Base-by-base conservation (phyloP, 2,888 invertebrate genomes). In the Tenthredo livida region DNA sequence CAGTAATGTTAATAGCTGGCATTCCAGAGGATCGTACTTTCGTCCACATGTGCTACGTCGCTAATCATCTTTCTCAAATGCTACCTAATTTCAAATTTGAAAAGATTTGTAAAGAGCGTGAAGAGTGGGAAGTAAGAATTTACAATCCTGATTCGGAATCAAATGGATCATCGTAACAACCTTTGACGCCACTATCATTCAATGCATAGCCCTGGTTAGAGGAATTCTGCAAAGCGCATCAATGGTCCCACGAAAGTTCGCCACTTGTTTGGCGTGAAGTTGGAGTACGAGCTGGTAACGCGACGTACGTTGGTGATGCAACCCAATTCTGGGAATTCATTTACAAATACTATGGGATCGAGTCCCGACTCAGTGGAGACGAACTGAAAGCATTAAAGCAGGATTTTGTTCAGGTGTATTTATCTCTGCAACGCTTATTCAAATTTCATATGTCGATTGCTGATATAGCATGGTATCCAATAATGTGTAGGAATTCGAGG, bases 241-340 rank as follows among this genome's bases (percentile, higher is more conserved):
- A 94, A 84, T 96, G 96, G 96, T 94, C 94, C 89, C 94, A 95
- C 85, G 89, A 87, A 1, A 92, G 90, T 72, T 95, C 95, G 15
- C 96, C 95, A 7, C 89, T 96, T 78, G 93, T 96, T 87, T 96
- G 96, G 95, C 95, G 95, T 91, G 95, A 96, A 92, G 90, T 95
- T 84, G 91, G 94, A 83, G 92, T 94, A 90, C 93, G 94, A 88
- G 95, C 95, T 29, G 95, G 95, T 70, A 95, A 94, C 88, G 93
- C 95, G 0, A 93, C 93, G 89, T 94, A 95, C 73, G 94, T 96
- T n/a, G 96, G 96, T 9, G 95, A 95, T 75, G 93, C 94, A 4
- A 91, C 94, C 65, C 94, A 95, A 85, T 96, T 96, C 93, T 94
- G 95, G 92, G 95, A 96, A 90, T 95, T 96, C 88, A 94, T 95